Conservation (phyloP, 2,888 invertebrate genomes). For the Oxystoma pomonae region DNA sequence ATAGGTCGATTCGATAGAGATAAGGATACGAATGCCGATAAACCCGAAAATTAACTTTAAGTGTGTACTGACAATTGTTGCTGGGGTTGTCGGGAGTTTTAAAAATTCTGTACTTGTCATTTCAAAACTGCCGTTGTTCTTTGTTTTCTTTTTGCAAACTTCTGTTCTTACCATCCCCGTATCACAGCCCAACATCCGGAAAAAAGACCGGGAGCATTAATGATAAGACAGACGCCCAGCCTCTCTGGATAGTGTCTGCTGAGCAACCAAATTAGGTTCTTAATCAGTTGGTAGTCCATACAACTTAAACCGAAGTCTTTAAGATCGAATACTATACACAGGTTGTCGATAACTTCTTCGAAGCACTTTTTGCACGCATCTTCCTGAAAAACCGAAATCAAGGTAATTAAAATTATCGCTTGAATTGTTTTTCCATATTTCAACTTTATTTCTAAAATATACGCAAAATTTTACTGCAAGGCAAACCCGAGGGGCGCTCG, state of each 20-base stretch:
- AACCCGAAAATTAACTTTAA: too few species aligned
- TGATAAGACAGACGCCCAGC: conserved; percentile 69
- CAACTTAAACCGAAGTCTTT: conserved; percentile 68
- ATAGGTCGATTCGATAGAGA: too few species aligned
- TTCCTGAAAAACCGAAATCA: too few species aligned
- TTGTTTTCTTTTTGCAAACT: too few species aligned
- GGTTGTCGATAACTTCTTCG: conserved; percentile 73
- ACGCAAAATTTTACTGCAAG: too few species aligned
- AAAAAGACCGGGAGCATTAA: conserved; percentile 71
- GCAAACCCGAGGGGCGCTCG: too few species aligned
- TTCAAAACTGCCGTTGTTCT: conserved; percentile 3
- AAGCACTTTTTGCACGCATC: conserved; percentile 73
- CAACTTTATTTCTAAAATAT: too few species aligned
- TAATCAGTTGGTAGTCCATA: conserved; percentile 78
- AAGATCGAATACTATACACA: conserved; percentile 77
- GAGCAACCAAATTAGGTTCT: conserved; percentile 73
- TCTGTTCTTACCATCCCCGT: conserved; percentile 61
- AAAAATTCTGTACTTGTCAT: too few species aligned
- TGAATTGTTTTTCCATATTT: too few species aligned
- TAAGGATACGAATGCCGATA: too few species aligned
- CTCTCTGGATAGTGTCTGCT: conserved; percentile 76
- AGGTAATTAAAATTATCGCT: too few species aligned
- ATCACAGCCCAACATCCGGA: conserved; percentile 76
- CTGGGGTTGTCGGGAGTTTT: too few species aligned
- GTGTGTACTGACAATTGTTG: neutral